phyloP scores from a whole-genome alignment of 2,113 vertebrate genomes.

The Leptobrachium ailaonicum region DNA sequence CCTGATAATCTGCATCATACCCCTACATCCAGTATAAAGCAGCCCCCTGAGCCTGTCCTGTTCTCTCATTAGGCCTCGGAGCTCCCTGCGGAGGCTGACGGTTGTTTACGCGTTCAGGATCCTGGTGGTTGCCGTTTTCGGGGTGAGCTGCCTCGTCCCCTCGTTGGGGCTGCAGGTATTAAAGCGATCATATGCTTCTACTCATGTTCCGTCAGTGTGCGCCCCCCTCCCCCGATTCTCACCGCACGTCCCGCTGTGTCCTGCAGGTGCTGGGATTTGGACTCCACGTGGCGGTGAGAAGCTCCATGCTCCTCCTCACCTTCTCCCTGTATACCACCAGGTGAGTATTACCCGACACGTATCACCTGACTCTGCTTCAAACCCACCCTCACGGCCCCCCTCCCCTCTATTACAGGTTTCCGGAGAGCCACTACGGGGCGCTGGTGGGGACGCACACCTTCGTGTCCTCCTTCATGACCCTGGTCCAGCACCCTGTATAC shows the following conservation, averaged over 20 bases:
- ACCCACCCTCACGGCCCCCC: neutral
- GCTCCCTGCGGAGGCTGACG: constrained; percentile 3
- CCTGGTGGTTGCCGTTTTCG: neutral
- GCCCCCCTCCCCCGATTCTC: neutral
- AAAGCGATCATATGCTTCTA: neutral
- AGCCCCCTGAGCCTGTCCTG: too few relatives aligned
- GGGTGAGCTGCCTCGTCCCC: constrained; percentile 6
- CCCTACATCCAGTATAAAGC: too few relatives aligned
- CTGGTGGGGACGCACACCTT: constrained; percentile 23
- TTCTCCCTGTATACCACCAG: neutral
- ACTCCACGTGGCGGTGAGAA: constrained; percentile 19
- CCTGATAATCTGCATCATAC: neutral
- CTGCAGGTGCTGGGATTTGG: neutral
- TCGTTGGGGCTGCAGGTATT: constrained; percentile 20
- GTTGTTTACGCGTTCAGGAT: neutral
- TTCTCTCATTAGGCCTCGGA: neutral
- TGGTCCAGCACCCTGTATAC: constrained; percentile 20
- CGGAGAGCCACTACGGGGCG: neutral
- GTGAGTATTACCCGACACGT: constrained; percentile 7
- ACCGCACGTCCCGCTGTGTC: neutral
- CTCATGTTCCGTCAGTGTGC: too few relatives aligned
- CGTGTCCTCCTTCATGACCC: neutral
- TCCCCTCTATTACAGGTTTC: constrained; percentile 7
- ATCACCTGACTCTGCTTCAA: neutral
- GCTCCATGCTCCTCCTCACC: constrained; percentile 14